Evolutionary conservation across 2,888 invertebrate species (phyloP), one percentile per base, ranked within the genome.

Genomic region (Andrena minutula): DNA sequence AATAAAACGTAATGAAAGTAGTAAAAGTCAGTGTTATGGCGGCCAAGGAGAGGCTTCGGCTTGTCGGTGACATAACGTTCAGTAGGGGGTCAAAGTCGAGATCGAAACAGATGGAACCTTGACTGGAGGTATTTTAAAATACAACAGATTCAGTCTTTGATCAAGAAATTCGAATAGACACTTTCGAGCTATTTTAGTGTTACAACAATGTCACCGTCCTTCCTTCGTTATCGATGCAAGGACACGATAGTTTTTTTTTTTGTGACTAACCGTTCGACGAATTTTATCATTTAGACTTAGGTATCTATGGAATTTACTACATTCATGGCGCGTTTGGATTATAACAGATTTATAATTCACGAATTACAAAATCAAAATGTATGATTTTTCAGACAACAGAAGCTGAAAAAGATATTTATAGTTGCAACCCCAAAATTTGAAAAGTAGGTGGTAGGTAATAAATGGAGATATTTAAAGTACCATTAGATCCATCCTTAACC

Each of bases 1-100:
- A 90, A 92, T 91, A 92, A 92, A 92, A 92, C 89, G 90, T 91
- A 92, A 92, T 91, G 92, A 93, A 92, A 92, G 91, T 92, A 91
- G 90, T 90, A 92, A 90, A 90, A 91, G 90, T 88, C 75, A 75
- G 85, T 75, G 87, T 81, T 63, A 30, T 63, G 63, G 56, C 28
- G 49, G 35, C 56, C 53, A 64, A 49, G 35, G 53, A 70, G 64
- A 75, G 32, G 74, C 66, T 75, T 76, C 72, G 75, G 64, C 80
- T 74, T 65, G 68, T 82, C 65, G 76, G 70, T 76, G 66, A 71
- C 80, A 64, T 64, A 80, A 74, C 73, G 53, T 30, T 76, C 77
- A 85, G 78, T 82, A 41, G 71, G 68, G 56, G 79, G 71, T 76
- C 58, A 75, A 75, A 20, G 23, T 41, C 1, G 41, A 12, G 16